A percentile compares a stretch with the other conserved stretches of the same genome.
These are phyloP conservation scores for Augochlorella aurata DNA, from an alignment of 2,888 invertebrate genomes.

Conservation along the genomic window DNA sequence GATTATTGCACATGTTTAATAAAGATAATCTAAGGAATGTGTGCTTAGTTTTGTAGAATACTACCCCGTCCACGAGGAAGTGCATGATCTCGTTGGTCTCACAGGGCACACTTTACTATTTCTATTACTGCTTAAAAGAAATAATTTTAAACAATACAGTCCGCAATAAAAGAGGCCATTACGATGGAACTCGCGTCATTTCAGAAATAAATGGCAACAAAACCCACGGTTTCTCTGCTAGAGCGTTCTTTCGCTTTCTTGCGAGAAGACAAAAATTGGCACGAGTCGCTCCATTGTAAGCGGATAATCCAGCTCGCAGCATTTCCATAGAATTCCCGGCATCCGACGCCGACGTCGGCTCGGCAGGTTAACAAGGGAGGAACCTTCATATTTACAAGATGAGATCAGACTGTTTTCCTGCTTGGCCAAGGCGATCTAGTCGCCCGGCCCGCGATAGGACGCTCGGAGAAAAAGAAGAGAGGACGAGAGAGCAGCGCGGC, in stretches of 20 bases:
- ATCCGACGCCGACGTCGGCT: slow-evolving; percentile 28
- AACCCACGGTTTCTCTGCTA: neutral
- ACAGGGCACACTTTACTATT: too few relatives aligned
- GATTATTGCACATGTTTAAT: too few relatives aligned
- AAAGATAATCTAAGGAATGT: too few relatives aligned
- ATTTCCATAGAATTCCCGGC: slow-evolving; percentile 52
- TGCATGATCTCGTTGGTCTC: too few relatives aligned
- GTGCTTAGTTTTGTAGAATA: too few relatives aligned
- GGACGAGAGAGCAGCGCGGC: slow-evolving; percentile 26
- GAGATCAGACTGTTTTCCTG: slow-evolving; percentile 73
- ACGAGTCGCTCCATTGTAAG: slow-evolving; percentile 10
- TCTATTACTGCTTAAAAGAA: too few relatives aligned
- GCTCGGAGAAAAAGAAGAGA: slow-evolving; percentile 31
- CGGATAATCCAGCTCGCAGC: slow-evolving; percentile 22
- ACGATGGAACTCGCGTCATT: too few relatives aligned
- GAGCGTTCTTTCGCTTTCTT: neutral
- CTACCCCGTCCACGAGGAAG: too few relatives aligned
- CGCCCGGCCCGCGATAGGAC: slow-evolving; percentile 44
- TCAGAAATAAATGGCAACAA: neutral
- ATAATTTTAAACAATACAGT: neutral
- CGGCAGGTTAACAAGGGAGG: slow-evolving; percentile 35
- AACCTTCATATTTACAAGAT: slow-evolving; percentile 70
- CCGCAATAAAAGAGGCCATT: neutral
- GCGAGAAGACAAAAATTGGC: neutral
- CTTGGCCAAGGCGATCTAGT: slow-evolving; percentile 71